Conservation (phyloP, 2,113 vertebrate species). For the Ellobius talpinus region DNA sequence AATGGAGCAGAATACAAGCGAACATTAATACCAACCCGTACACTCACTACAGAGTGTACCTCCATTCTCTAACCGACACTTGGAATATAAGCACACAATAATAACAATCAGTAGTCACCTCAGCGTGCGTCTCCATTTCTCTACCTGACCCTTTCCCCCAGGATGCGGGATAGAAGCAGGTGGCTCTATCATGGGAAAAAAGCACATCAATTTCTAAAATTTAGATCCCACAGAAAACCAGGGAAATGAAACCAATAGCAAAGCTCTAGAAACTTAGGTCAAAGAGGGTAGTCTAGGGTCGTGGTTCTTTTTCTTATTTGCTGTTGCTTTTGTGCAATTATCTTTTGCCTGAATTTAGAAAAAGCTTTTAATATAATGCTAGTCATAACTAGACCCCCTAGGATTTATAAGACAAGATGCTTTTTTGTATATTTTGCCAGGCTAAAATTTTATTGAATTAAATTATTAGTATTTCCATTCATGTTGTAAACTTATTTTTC, state of each 20-base stretch:
- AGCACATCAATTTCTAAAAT: not conserved
- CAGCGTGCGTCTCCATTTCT: not conserved
- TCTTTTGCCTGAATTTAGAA: constrained; percentile 5
- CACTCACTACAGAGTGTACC: not conserved
- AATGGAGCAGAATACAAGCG: not conserved
- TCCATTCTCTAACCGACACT: not conserved
- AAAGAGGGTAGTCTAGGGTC: not conserved
- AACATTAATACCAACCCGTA: not conserved
- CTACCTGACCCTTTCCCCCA: not conserved
- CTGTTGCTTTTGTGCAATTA: not conserved
- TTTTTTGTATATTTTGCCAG: not conserved
- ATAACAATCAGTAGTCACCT: not conserved
- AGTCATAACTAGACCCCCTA: not conserved
- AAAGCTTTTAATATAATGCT: not conserved
- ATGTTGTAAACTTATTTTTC: constrained; percentile 46
- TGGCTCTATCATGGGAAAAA: not conserved
- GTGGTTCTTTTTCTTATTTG: not conserved
- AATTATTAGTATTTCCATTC: constrained; percentile 33
- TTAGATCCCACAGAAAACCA: not conserved
- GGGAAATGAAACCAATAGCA: not conserved
- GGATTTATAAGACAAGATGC: not conserved
- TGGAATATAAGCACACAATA: not conserved
- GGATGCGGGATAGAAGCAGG: not conserved
- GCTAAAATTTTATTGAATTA: constrained; percentile 45
- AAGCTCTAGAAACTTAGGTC: not conserved